Base-by-base conservation (phyloP, 2,113 vertebrate species). In the Chaenogobius annularis region DNA sequence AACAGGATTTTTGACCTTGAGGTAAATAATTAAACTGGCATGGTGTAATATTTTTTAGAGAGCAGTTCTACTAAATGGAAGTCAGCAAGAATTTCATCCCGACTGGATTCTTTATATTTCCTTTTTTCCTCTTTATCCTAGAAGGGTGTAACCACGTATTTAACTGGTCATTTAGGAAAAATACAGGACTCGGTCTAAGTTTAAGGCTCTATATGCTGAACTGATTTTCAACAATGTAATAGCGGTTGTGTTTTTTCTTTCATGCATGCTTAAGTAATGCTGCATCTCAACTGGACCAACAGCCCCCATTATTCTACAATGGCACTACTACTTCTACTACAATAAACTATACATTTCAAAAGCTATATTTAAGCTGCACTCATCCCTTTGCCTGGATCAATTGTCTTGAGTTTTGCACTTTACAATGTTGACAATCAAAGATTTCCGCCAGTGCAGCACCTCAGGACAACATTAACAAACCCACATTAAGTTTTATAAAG, bases 401-500 rank as follows among this genome's bases (percentile, higher is more conserved):
- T 61, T 22, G 54, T 61, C 15, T 61, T 14, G 31, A 1, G 7
- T 50, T 61, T 61, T 61, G 58, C 47, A 75, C 20, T 43, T 66
- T 35, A 10, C 13, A 12, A 20, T 59, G n/a, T 44, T 64, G 44
- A 58, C 23, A 62, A 71, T n/a, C 40, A 23, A 44, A 66, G 61
- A 20, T 23, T 48, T 70, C 54, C 23, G 7, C 47, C 47, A 19
- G 17, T 17, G 47, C 47, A 19, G 47, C 15, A 43, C 58, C 56
- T 22, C 54, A 12, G 54, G 54, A 31, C 48, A 50, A 17, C 20
- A 73, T 68, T 78, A 83, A 81, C 77, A 69, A 22, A 52, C 17
- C 50, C 67, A 72, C 59, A 71, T 75, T 68, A 66, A 71, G 70
- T 73, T 76, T 58, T 73, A 50, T 50, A 50, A 50, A 50, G 84